These are phyloP conservation scores for Colinus virginianus DNA, from an alignment of 2,113 vertebrate species.

Conservation along the genomic window DNA sequence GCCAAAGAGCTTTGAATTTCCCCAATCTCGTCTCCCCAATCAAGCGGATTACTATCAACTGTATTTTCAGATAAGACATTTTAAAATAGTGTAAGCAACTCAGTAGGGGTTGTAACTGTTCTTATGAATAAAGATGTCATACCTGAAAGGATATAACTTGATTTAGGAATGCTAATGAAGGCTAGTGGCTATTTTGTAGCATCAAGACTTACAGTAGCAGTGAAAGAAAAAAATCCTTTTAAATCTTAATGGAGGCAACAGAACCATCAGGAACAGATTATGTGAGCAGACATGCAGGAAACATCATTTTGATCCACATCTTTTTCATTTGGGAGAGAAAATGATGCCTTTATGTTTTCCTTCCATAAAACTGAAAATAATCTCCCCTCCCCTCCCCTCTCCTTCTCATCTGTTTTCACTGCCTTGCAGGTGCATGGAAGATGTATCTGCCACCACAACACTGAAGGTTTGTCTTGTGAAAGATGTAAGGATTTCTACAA, in stretches of 20 bases:
- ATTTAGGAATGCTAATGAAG: neutral
- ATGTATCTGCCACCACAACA: constrained; percentile 89
- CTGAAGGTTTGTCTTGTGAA: constrained; percentile 86
- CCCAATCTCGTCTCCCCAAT: neutral
- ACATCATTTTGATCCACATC: neutral
- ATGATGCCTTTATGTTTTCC: neutral
- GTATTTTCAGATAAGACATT: neutral
- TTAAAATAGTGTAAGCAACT: neutral
- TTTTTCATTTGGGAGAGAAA: neutral
- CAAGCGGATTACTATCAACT: neutral
- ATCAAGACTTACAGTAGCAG: neutral
- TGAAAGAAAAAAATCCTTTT: neutral
- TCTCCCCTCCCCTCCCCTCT: neutral
- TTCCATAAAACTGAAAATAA: neutral
- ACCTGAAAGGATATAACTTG: neutral
- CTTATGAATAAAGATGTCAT: neutral
- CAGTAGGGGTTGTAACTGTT: neutral
- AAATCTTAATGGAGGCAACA: neutral
- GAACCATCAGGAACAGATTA: neutral
- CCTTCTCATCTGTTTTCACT: neutral
- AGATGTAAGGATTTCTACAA: constrained; percentile 88
- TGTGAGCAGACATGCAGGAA: neutral
- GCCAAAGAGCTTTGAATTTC: constrained; percentile 66
- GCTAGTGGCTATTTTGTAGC: neutral
- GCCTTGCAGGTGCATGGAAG: constrained; percentile 81